These are phyloP conservation scores for Beroe ovata DNA, from an alignment of 37 sponge, comb jelly and placozoan species.

Conservation along the genomic window DNA sequence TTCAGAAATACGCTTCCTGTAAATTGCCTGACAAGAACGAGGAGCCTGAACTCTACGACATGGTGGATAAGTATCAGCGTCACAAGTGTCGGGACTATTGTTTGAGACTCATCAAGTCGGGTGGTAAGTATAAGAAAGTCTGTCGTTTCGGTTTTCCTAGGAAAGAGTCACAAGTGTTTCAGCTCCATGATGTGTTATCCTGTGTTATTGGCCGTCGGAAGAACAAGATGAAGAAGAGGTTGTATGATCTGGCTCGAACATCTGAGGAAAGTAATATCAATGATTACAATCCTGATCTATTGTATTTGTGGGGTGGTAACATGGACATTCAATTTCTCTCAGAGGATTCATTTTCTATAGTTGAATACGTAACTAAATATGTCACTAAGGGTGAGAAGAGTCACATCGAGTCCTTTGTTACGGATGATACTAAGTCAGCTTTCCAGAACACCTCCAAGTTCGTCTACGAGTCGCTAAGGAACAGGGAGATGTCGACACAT, in stretches of 20 bases:
- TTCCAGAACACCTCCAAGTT: constrained; percentile 6
- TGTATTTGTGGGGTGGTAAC: constrained; percentile 4
- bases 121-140: too few relatives aligned
- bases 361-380: neutral
- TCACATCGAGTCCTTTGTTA: neutral
- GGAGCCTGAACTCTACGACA: too few relatives aligned
- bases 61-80: too few relatives aligned
- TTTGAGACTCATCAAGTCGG: too few relatives aligned
- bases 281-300: constrained; percentile 10
- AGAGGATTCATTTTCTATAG: neutral
- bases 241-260: constrained; percentile 2
- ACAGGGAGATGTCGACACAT: neutral
- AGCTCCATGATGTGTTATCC: too few relatives aligned
- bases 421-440: neutral
- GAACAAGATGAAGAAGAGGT: too few relatives aligned
- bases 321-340: constrained; percentile 10
- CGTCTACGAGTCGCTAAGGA: neutral
- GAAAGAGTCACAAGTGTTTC: too few relatives aligned
- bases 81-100: too few relatives aligned
- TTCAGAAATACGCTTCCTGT: too few relatives aligned
- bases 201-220: too few relatives aligned
- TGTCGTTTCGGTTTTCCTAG: too few relatives aligned
- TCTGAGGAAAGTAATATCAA: neutral
- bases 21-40: too few relatives aligned
- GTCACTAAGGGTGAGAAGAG: neutral